phyloP scores from a whole-genome alignment of 2,797 vertebrate genomes.

The Malacoctenus gilli region DNA sequence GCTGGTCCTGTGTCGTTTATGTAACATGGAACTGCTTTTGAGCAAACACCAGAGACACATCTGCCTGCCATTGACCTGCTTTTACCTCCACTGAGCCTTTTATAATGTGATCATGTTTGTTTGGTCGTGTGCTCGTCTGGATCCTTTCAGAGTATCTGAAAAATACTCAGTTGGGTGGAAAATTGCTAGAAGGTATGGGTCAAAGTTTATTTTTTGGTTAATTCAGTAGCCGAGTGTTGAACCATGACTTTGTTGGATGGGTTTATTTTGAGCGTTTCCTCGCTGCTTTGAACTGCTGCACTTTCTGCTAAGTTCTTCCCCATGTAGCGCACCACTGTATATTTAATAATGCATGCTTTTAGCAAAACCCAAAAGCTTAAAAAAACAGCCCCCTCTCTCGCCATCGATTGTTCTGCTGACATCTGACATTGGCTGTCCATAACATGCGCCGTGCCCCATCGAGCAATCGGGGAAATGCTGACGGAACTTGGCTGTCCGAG shows the following conservation, averaged over 20 bases:
- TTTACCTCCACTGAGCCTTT: conserved; percentile 18
- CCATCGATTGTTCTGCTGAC: too few species aligned
- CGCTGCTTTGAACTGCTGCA: background rate
- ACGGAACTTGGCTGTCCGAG: background rate
- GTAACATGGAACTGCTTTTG: conserved; percentile 2
- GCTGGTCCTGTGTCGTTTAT: conserved; percentile 4
- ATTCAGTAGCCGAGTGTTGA: too few species aligned
- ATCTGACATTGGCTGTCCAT: conserved; percentile 13
- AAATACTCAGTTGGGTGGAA: conserved; percentile 9
- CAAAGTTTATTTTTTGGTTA: background rate
- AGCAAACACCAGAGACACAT: conserved; percentile 10
- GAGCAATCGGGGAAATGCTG: conserved; percentile 16
- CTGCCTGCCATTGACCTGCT: conserved; percentile 8
- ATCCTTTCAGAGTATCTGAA: background rate
- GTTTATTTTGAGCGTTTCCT: background rate
- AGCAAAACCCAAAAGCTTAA: background rate
- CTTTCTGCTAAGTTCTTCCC: too few species aligned
- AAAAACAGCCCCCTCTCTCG: too few species aligned
- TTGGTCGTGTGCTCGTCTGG: background rate
- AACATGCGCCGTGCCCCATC: conserved; percentile 2
- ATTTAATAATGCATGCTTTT: too few species aligned
- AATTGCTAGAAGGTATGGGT: background rate
- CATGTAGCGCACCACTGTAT: too few species aligned
- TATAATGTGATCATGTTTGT: conserved; percentile 9
- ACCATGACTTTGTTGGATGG: background rate